Percentiles rank a stretch among this genome's conserved stretches.
Conservation (phyloP, 1,140 invertebrate genomes). For the Spodoptera litura region DNA sequence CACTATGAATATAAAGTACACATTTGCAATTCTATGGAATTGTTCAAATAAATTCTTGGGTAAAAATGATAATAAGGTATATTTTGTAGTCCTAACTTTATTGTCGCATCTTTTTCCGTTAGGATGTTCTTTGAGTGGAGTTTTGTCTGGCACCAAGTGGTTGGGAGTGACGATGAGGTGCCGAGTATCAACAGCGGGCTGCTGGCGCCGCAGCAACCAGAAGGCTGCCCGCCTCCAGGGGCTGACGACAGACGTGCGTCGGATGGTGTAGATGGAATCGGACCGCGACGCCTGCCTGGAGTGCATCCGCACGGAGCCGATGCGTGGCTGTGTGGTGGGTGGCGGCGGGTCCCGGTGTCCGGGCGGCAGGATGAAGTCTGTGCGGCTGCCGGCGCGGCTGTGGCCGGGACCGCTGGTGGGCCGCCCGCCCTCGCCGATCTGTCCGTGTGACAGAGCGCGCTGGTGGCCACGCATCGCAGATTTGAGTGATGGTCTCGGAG, state of each 20-base stretch:
- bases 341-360: constrained; percentile 88
- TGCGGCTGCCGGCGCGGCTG: constrained; percentile 93
- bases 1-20: constrained; percentile 99
- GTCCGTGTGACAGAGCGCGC: constrained; percentile 94
- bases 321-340: constrained; percentile 82
- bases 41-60: constrained; percentile 99
- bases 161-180: constrained; percentile 93
- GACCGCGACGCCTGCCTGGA: constrained; percentile 90
- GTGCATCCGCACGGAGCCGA: constrained; percentile 87
- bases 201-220: constrained; percentile 87
- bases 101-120: constrained; percentile 93
- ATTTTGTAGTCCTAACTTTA: constrained; percentile 97
- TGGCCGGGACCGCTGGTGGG: constrained; percentile 87
- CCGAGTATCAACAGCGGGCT: constrained; percentile 89
- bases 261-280: constrained; percentile 95
- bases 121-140: constrained; percentile 92
- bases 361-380: constrained; percentile 94
- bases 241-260: constrained; percentile 89
- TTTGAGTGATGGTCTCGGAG: constrained; percentile 87
- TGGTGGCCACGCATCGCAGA: constrained; percentile 91
- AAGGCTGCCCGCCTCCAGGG: constrained; percentile 89
- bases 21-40: constrained; percentile 98
- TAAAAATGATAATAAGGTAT: constrained; percentile 96
- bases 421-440: constrained; percentile 88
- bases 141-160: constrained; percentile 92